Conservation (phyloP, 2,888 invertebrate species). For the Drosophila hamatofila region DNA sequence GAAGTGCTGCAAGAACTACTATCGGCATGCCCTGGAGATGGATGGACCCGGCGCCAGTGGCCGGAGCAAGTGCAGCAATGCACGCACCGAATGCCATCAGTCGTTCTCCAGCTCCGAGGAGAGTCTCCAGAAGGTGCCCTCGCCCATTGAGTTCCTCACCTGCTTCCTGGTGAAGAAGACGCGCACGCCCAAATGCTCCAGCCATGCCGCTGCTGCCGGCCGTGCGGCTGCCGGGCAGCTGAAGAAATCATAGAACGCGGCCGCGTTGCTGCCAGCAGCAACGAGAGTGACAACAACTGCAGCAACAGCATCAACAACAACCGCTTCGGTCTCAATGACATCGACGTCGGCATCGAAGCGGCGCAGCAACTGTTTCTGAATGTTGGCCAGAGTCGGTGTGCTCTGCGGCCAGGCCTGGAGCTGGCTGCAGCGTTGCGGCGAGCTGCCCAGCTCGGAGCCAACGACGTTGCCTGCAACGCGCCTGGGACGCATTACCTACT, state of each 20-base stretch:
- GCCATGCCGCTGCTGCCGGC: slow-evolving; percentile 42
- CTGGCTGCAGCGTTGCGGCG: slow-evolving; percentile 73
- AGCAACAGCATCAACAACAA: slow-evolving; percentile 23
- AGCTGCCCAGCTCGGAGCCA: slow-evolving; percentile 71
- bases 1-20: slow-evolving; percentile 84
- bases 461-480: slow-evolving; percentile 67
- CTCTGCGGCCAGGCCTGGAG: slow-evolving; percentile 70
- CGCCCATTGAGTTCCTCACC: slow-evolving; percentile 84
- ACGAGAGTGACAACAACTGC: slow-evolving; percentile 28
- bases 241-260: slow-evolving; percentile 82
- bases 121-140: slow-evolving; percentile 83
- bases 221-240: slow-evolving; percentile 43
- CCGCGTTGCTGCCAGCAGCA: slow-evolving; percentile 66
- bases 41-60: slow-evolving; percentile 59
- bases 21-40: slow-evolving; percentile 74
- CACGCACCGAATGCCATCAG: slow-evolving; percentile 57
- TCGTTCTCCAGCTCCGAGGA: slow-evolving; percentile 83
- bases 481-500: slow-evolving; percentile 69
- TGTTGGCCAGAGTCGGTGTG: slow-evolving; percentile 77
- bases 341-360: slow-evolving; percentile 58
- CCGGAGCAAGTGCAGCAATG: slow-evolving; percentile 59
- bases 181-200: slow-evolving; percentile 70
- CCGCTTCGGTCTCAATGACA: slow-evolving; percentile 34
- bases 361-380: slow-evolving; percentile 76
- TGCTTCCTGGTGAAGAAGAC: slow-evolving; percentile 84